Evolutionary conservation across 2,797 vertebrate species (phyloP), one percentile per base, ranked within the genome.

Genomic region (Enteromius trimaculatus): DNA sequence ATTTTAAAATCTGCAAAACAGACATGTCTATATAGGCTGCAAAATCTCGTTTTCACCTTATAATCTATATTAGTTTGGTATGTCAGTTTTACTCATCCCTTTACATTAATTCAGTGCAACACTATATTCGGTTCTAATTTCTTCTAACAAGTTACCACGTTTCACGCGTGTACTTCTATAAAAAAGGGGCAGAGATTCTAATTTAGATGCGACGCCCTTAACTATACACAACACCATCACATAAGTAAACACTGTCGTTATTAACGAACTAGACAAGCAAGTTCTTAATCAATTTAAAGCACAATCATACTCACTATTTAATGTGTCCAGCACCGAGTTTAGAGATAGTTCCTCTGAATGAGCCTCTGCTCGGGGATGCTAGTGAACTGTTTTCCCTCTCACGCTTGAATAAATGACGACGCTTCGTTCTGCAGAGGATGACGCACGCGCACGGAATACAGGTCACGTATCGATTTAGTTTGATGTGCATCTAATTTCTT

Each of bases 291-390:
- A 42, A 26, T 26, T 19, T 17, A 6, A 76, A 2, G 11, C 31
- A 31, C 39, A 64, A 47, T 31, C 19, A 34, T 65, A 78, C 77
- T 78, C 42, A 78, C 77, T n/a, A n/a, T 78, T 49, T n/a, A 49
- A 23, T 39, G 21, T 14, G 19, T 77, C 9, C 3, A 6, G 47
- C 2, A 34, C 6, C 10, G n/a, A 42, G 21, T 19, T 16, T 16
- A 47, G 44, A 16, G 26, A 64, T 26, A 4, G 29, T 6, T 75
- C 39, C 4, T 34, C 26, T 8, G 10, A 47, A 17, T 3, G 71
- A 34, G 21, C 2, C 49, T 75, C 49, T 3, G 49, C n/a, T 19
- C 16, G 58, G 3, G 17, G 75, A 39, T 62, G 34, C 53, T 21
- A 29, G 19, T 78, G 42, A 11, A 78, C 55, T 21, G 39, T 77